Evolutionary conservation across 1,140 invertebrate species (phyloP).

Genomic region (Paramacrobiotus metropolitanus): DNA sequence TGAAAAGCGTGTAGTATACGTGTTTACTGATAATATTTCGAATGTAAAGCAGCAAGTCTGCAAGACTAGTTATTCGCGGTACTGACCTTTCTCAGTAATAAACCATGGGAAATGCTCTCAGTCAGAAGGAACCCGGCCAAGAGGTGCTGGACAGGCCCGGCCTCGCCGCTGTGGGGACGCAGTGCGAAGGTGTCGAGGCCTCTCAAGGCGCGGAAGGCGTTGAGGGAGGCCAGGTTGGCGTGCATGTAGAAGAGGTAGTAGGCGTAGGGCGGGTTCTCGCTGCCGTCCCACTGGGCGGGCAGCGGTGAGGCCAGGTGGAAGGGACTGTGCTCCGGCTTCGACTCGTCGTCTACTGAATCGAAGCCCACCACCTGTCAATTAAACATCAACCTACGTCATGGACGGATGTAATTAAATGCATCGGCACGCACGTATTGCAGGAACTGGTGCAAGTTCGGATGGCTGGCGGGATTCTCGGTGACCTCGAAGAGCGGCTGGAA

Average conservation of each 20-base stretch:
- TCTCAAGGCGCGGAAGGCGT: conserved; percentile 63
- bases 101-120: conserved; percentile 95
- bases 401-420: conserved; percentile 8
- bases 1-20: no score
- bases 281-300: conserved; percentile 59
- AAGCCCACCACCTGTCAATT: conserved; percentile 63
- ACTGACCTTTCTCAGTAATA: conserved; percentile 80
- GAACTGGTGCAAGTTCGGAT: conserved; percentile 83
- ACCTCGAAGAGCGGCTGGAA: conserved; percentile 88
- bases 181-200: conserved; percentile 83
- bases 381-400: background rate
- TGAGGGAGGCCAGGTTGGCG: conserved; percentile 81
- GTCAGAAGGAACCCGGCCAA: conserved; percentile 87
- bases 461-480: conserved; percentile 68
- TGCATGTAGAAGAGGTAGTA: conserved; percentile 98
- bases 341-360: conserved; percentile 98
- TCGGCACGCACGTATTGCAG: conserved; percentile 43
- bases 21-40: no score
- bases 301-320: conserved; percentile 61
- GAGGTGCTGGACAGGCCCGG: conserved; percentile 82
- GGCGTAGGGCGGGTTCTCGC: conserved; percentile 90
- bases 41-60: no score
- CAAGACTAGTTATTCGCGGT: no score
- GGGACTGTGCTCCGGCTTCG: conserved; percentile 84
- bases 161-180: conserved; percentile 94